phyloP scores from a whole-genome alignment of 2,888 invertebrate genomes.

The Parnassius orleans region DNA sequence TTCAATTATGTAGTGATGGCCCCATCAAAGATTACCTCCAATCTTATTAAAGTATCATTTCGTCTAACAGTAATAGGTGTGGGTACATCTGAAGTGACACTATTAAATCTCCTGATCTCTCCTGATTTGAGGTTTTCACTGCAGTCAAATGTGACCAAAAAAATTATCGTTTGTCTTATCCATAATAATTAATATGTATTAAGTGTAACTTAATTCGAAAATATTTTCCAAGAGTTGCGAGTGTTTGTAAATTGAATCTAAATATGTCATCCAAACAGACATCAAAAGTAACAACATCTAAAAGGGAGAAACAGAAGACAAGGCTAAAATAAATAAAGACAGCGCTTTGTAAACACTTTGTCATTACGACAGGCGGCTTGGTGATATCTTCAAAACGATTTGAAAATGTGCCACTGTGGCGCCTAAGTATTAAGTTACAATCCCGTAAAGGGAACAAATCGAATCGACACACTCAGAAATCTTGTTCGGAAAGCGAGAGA shows the following conservation, averaged over 20 bases:
- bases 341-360: constrained; percentile 55
- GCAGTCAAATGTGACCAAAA: too few species aligned
- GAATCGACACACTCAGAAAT: constrained; percentile 51
- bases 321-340: constrained; percentile 37
- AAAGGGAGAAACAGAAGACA: constrained; percentile 26
- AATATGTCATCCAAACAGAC: constrained; percentile 23
- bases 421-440: constrained; percentile 65
- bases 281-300: constrained; percentile 27
- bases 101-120: too few species aligned
- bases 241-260: constrained; percentile 18
- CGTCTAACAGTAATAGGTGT: neutral
- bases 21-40: too few species aligned
- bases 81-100: neutral
- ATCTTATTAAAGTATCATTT: too few species aligned
- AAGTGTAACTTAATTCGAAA: too few species aligned
- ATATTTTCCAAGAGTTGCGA: too few species aligned
- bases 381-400: constrained; percentile 55
- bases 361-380: constrained; percentile 55
- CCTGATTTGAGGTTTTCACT: too few species aligned
- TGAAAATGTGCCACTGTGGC: constrained; percentile 50
- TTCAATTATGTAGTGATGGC: too few species aligned
- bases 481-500: constrained; percentile 47
- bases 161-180: too few species aligned
- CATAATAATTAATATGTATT: too few species aligned
- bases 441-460: constrained; percentile 54